Percentiles rank a stretch among this genome's conserved stretches.
Conservation (phyloP, 1,140 invertebrate species). For the Hypsibius dujardini region DNA sequence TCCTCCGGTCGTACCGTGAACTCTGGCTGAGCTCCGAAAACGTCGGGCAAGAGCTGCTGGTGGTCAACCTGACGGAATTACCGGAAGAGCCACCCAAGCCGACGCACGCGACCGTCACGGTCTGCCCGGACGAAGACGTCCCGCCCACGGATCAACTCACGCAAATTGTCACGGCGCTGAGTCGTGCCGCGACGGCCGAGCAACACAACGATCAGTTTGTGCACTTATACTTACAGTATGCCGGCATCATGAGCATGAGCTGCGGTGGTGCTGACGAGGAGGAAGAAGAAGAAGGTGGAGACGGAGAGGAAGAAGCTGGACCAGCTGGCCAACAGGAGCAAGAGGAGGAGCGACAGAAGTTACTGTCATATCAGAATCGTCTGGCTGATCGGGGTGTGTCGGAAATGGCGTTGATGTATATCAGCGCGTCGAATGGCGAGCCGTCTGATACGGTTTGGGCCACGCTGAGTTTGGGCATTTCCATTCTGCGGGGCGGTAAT, state of each 20-base stretch:
- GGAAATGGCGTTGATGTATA: slow-evolving; percentile 94
- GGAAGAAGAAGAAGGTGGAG: slow-evolving; percentile 48
- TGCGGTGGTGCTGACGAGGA: slow-evolving; percentile 85
- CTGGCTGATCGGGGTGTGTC: slow-evolving; percentile 86
- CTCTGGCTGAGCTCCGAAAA: slow-evolving; percentile 90
- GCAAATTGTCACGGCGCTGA: slow-evolving; percentile 91
- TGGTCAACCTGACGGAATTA: slow-evolving; percentile 70
- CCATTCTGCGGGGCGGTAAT: slow-evolving; percentile 86
- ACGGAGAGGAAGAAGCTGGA: slow-evolving; percentile 41
- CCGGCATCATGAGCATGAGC: slow-evolving; percentile 79
- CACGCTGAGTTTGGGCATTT: slow-evolving; percentile 91
- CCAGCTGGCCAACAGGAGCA: slow-evolving; percentile 72
- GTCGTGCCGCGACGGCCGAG: slow-evolving; percentile 89
- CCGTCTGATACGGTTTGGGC: slow-evolving; percentile 97
- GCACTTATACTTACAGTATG: slow-evolving; percentile 81
- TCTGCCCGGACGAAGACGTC: slow-evolving; percentile 65
- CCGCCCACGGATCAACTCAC: slow-evolving; percentile 81
- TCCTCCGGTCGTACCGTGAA: slow-evolving; percentile 76
- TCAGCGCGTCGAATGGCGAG: slow-evolving; percentile 84
- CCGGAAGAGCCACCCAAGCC: slow-evolving; percentile 18
- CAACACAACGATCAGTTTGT: slow-evolving; percentile 34
- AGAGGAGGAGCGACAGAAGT: slow-evolving; percentile 96
- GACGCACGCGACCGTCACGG: too few species aligned
- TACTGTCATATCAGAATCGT: slow-evolving; percentile 87
- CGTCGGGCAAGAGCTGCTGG: slow-evolving; percentile 86